Evolutionary conservation across 2,113 vertebrate genomes (phyloP).

Genomic region (Baryphthengus martii): DNA sequence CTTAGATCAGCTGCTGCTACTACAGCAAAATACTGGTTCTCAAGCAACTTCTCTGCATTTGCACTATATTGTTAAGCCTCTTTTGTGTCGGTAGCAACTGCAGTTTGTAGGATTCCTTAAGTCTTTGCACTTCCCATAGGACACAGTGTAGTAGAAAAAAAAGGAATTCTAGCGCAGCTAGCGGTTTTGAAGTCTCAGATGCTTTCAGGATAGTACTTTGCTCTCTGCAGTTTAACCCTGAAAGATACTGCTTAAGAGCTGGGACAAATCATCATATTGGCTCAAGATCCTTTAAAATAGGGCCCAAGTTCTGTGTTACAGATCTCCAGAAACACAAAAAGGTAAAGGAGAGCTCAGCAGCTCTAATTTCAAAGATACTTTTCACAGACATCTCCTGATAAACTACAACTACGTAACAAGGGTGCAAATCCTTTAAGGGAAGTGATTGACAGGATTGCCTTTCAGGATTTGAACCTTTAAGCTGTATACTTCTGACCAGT

Average conservation of each 20-base stretch:
- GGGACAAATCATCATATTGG: not conserved
- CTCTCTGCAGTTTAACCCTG: not conserved
- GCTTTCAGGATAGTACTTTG: not conserved
- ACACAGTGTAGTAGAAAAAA: not conserved
- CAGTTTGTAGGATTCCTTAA: not conserved
- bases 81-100: not conserved
- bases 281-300: not conserved
- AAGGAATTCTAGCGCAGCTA: not conserved
- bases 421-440: not conserved
- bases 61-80: accelerated
- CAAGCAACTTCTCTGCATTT: not conserved
- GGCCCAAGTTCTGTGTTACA: not conserved
- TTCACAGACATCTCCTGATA: not conserved
- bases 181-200: not conserved
- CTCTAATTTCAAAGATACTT: not conserved
- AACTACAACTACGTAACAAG: not conserved
- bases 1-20: not conserved
- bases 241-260: not conserved
- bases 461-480: not conserved
- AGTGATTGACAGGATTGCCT: not conserved
- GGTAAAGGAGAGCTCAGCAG: not conserved
- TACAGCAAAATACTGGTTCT: not conserved
- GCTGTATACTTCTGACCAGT: not conserved
- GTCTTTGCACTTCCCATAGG: not conserved
- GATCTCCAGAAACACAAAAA: not conserved